These are phyloP conservation scores for Fragariocoptes setiger DNA, from an alignment of 1,140 invertebrate species.

Conservation along the genomic window DNA sequence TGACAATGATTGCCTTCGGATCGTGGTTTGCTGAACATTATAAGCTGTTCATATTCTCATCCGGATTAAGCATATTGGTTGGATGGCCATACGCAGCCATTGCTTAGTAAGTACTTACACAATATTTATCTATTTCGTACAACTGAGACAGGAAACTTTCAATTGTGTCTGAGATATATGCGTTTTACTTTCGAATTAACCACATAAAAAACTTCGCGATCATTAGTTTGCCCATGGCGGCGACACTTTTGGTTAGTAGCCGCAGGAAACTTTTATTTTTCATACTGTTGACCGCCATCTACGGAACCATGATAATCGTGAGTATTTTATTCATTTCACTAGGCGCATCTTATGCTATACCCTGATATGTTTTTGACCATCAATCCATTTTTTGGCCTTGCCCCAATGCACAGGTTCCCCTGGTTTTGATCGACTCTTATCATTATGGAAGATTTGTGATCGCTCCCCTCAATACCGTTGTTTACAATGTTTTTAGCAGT, in stretches of 20 bases:
- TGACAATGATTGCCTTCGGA: slow-evolving; percentile 41
- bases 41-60: slow-evolving; percentile 43
- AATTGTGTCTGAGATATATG: too few relatives aligned
- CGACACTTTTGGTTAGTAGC: too few relatives aligned
- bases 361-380: slow-evolving; percentile 5
- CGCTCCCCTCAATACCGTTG: slow-evolving; percentile 67
- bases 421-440: slow-evolving; percentile 49
- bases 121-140: too few relatives aligned
- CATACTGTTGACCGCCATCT: too few relatives aligned
- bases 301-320: too few relatives aligned
- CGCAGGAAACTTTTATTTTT: not conserved
- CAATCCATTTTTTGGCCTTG: not conserved
- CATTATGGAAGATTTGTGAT: slow-evolving; percentile 64
- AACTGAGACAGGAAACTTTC: too few relatives aligned
- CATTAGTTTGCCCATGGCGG: too few relatives aligned
- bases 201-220: too few relatives aligned
- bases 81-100: slow-evolving; percentile 77
- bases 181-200: too few relatives aligned
- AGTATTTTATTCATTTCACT: too few relatives aligned
- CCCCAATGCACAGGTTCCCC: slow-evolving; percentile 30
- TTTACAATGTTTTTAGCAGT: slow-evolving; percentile 72
- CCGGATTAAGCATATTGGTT: slow-evolving; percentile 36
- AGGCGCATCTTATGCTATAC: too few relatives aligned
- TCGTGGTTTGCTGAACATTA: slow-evolving; percentile 51
- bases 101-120: slow-evolving; percentile 28